A percentile compares a stretch with the other conserved stretches of the same genome.
Evolutionary conservation across 2,113 vertebrate species (phyloP).

Genomic region (Nestor notabilis): DNA sequence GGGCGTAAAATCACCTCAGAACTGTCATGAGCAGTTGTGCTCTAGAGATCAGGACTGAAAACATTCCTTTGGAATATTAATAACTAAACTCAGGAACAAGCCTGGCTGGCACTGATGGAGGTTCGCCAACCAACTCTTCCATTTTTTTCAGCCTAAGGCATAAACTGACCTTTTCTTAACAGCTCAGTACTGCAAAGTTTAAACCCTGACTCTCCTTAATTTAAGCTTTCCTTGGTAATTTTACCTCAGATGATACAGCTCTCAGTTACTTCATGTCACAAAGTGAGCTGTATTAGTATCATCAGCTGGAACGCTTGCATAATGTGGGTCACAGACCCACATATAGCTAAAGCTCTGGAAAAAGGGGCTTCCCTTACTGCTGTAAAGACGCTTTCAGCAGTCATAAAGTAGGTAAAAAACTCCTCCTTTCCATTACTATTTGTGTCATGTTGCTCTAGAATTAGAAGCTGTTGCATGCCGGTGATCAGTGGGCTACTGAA

Average conservation of each 20-base stretch:
- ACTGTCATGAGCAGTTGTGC: not conserved
- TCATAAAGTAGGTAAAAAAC: not conserved
- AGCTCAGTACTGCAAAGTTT: not conserved
- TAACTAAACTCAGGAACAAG: slow-evolving; percentile 17
- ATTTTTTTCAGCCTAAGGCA: slow-evolving; percentile 15
- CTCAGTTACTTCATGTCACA: not conserved
- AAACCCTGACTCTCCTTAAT: not conserved
- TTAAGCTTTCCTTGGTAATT: not conserved
- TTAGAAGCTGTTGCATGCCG: not conserved
- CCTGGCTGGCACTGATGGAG: not conserved
- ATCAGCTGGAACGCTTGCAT: not conserved
- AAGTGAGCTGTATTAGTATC: not conserved
- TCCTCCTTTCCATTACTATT: not conserved
- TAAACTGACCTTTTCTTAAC: slow-evolving; percentile 50
- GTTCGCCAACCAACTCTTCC: not conserved
- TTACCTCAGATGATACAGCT: not conserved
- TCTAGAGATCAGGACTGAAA: slow-evolving; percentile 5
- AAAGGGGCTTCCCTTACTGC: not conserved
- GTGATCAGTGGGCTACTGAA: not conserved
- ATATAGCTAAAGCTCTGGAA: not conserved
- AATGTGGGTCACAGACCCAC: not conserved
- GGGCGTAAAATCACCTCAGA: not conserved
- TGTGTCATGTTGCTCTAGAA: not conserved
- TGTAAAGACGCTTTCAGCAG: not conserved
- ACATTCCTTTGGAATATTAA: slow-evolving; percentile 40